phyloP scores from a whole-genome alignment of 2,888 invertebrate genomes.

The Pseudococcus longispinus region DNA sequence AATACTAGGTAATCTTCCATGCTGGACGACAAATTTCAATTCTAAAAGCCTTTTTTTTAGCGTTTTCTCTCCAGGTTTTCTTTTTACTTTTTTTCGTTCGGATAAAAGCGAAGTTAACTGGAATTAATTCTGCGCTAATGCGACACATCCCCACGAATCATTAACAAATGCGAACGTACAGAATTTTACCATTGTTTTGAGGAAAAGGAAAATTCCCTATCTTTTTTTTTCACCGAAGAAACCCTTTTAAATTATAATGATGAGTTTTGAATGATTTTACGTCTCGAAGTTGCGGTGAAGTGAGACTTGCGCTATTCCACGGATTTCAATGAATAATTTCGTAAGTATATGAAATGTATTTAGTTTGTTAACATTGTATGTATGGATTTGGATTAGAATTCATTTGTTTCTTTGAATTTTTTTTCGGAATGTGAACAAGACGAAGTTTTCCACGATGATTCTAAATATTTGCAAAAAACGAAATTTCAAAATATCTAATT shows the following conservation, averaged over 20 bases:
- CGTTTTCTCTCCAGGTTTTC: slow-evolving; percentile 20
- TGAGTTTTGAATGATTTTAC: neutral
- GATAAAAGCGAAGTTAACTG: slow-evolving; percentile 42
- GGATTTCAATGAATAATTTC: too few relatives aligned
- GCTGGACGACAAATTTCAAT: slow-evolving; percentile 42
- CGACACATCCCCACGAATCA: slow-evolving; percentile 38
- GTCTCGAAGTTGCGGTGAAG: neutral
- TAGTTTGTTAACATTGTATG: too few relatives aligned
- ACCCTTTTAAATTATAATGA: slow-evolving; percentile 6
- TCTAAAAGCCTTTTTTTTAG: slow-evolving; percentile 23
- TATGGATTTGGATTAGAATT: too few relatives aligned
- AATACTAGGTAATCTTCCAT: slow-evolving; percentile 34
- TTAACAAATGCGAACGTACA: slow-evolving; percentile 12
- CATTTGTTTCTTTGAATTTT: too few relatives aligned
- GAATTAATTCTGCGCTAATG: slow-evolving; percentile 46
- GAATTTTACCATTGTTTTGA: neutral
- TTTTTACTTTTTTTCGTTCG: slow-evolving; percentile 10
- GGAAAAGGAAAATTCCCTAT: neutral
- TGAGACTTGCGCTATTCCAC: too few relatives aligned
- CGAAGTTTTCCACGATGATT: too few relatives aligned
- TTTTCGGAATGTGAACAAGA: too few relatives aligned
- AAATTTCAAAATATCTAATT: too few relatives aligned
- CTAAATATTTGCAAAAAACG: too few relatives aligned
- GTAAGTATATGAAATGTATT: too few relatives aligned
- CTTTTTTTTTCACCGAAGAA: neutral